These are phyloP conservation scores for Mythimna loreyi DNA, from an alignment of 2,888 invertebrate genomes.

Conservation along the genomic window DNA sequence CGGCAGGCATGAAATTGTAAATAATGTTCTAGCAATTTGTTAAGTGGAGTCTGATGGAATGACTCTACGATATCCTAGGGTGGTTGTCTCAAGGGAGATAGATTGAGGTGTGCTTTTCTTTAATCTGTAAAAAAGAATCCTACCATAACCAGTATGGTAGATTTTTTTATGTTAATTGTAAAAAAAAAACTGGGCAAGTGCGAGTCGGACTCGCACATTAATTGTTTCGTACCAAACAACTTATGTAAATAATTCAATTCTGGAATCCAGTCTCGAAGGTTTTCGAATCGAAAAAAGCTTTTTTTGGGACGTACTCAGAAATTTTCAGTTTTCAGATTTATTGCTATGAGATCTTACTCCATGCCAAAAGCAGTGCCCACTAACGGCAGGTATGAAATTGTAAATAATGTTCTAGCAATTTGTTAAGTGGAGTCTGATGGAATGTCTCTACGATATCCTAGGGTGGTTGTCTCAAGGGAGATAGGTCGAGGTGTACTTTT, in stretches of 20 bases:
- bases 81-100: neutral
- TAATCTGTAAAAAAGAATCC: neutral
- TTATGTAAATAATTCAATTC: too few relatives aligned
- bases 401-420: conserved; percentile 45
- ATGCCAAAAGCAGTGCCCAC: conserved; percentile 47
- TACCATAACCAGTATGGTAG: too few relatives aligned
- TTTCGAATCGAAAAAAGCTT: too few relatives aligned
- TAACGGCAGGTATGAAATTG: conserved; percentile 27
- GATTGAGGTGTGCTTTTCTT: neutral
- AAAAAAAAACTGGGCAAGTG: too few relatives aligned
- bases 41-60: conserved; percentile 37
- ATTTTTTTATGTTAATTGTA: neutral
- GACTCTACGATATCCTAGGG: conserved; percentile 15
- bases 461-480: neutral
- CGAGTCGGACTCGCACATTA: too few relatives aligned
- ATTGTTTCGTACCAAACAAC: too few relatives aligned
- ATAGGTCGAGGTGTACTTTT: neutral
- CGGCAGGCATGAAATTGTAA: conserved; percentile 28
- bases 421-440: conserved; percentile 41
- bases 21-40: conserved; percentile 46
- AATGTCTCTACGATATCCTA: conserved; percentile 13
- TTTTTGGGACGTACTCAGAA: too few relatives aligned
- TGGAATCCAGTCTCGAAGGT: too few relatives aligned
- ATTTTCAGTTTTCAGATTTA: too few relatives aligned
- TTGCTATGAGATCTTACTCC: too few relatives aligned